Evolutionary conservation across 2,888 invertebrate genomes (phyloP), one percentile per base, ranked within the genome.

Genomic region (Acleris literana): DNA sequence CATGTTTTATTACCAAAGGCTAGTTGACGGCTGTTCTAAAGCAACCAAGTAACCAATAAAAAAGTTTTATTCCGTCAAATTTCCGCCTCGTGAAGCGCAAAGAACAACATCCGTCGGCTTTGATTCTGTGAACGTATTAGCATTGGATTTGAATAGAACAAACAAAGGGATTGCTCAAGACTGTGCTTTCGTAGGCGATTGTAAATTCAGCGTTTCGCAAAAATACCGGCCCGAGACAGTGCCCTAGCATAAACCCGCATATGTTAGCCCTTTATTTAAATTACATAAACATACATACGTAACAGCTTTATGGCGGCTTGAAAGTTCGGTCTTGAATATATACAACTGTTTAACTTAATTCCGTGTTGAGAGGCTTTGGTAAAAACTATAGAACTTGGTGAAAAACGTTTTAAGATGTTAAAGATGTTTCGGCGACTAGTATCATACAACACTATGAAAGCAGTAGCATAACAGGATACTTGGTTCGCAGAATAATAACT

Each of bases 131-230:
- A 87, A 88, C 87, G 89, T 90, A 90, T 90, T 92, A 90, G 90
- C 90, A 91, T 91, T 85, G 86, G 81, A 92, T 92, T 92, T 92
- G 92, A 92, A 92, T 92, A 90, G 90, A 87, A 92, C 92, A 91
- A 91, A 91, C 90, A 91, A 92, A 90, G 88, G 92, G 90, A 88
- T 90, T 90, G 88, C 81, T 88, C 87, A 81, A 90, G 91, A 88
- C 88, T 88, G 82, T 88, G 90, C 89, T 89, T 90, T 91, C 89
- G 90, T 87, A 90, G 90, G 90, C 90, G 86, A 88, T 91, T 90
- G 89, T 89, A 85, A 87, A 90, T 87, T 89, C 88, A 87, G 84
- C 84, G 86, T 86, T 88, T 91, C 86, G 88, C 88, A 89, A 90
- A 90, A 90, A 86, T 88, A 77, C 80, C 71, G 75, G 72, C 75